Conservation (phyloP, 2,797 vertebrate species). For the Acomys russatus region DNA sequence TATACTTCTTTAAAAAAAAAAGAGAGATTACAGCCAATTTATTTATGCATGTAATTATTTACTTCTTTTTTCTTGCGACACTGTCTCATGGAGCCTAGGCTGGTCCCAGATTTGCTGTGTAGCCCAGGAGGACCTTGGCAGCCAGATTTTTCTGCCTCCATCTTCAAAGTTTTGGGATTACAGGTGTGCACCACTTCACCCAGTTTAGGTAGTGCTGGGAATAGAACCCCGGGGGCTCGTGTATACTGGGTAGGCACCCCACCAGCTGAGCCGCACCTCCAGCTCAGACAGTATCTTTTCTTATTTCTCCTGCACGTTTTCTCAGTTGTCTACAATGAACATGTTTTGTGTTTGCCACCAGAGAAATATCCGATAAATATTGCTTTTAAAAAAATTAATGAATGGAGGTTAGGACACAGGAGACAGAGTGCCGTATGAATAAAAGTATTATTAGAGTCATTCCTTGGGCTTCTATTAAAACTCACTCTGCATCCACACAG, state of each 20-base stretch:
- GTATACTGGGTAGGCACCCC: background rate
- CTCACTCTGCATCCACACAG: background rate
- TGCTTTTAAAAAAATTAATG: constrained; percentile 58
- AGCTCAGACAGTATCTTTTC: background rate
- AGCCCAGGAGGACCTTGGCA: background rate
- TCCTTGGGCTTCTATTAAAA: constrained; percentile 49
- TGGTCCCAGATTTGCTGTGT: background rate
- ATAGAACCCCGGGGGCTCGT: too few relatives aligned
- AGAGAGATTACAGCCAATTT: background rate
- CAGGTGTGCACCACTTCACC: background rate
- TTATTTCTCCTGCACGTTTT: background rate
- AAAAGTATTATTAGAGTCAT: constrained; percentile 56
- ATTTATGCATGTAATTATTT: background rate
- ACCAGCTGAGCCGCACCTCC: background rate
- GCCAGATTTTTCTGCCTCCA: background rate
- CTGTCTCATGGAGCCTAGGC: background rate
- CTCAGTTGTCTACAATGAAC: background rate
- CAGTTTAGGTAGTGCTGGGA: background rate
- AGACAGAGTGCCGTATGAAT: constrained; percentile 65
- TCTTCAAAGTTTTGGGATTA: background rate
- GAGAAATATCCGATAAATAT: constrained; percentile 51
- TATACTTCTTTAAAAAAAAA: background rate
- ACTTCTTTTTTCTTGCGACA: background rate
- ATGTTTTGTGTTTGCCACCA: constrained; percentile 26
- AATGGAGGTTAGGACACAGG: constrained; percentile 47